Conservation (phyloP, 2,113 vertebrate species). For the Phocoena phocoena region DNA sequence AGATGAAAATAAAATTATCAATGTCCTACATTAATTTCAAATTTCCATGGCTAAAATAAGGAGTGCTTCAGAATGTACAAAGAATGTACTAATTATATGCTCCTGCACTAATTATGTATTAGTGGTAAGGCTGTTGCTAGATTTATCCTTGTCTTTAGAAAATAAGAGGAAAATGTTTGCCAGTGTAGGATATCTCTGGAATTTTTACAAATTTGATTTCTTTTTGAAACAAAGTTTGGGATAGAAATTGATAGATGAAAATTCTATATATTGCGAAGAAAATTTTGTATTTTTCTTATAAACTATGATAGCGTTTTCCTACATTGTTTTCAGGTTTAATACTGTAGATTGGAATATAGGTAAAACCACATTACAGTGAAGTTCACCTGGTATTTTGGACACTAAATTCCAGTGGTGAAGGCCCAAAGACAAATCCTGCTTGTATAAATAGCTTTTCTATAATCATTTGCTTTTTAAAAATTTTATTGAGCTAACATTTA, state of each 20-base stretch:
- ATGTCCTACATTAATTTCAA: background rate
- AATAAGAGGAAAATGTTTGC: background rate
- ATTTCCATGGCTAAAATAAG: background rate
- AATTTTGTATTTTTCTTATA: conserved; percentile 22
- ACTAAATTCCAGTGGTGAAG: background rate
- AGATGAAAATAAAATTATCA: background rate
- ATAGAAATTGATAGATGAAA: conserved; percentile 26
- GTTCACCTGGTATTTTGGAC: background rate
- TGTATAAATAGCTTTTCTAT: background rate
- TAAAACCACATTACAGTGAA: background rate
- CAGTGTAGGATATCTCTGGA: background rate
- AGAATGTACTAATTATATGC: background rate
- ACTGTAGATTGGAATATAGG: background rate
- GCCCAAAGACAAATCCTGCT: background rate
- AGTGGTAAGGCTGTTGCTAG: background rate
- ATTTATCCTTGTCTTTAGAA: conserved; percentile 6
- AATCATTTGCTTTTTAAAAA: background rate
- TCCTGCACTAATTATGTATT: background rate
- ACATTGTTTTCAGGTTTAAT: background rate
- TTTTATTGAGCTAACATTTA: background rate
- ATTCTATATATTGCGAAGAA: background rate
- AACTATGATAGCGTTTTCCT: background rate
- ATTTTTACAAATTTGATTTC: conserved; percentile 37
- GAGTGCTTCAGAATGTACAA: background rate
- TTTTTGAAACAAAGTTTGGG: conserved; percentile 8